Evolutionary conservation across 2,888 invertebrate species (phyloP).

Genomic region (Drosophila nr. perissopoda): DNA sequence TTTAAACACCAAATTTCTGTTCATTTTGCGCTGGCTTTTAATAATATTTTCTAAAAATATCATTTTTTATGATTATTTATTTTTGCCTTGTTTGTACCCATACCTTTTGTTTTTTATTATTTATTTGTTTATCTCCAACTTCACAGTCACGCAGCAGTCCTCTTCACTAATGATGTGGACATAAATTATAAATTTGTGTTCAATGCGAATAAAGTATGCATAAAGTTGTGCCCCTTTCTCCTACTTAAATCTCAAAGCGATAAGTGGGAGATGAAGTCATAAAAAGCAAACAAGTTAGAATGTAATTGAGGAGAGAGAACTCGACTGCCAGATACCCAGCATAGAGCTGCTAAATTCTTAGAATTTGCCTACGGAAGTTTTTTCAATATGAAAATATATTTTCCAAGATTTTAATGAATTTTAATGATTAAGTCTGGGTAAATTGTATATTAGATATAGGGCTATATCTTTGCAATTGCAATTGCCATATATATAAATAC

Average conservation of each 20-base stretch:
- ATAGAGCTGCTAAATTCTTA: neutral
- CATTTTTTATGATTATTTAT: neutral
- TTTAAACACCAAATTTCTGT: neutral
- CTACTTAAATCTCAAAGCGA: neutral
- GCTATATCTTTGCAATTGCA: neutral
- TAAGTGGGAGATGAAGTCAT: neutral
- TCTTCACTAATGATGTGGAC: neutral
- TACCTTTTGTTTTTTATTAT: neutral
- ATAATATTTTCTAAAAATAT: neutral
- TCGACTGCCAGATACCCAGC: neutral
- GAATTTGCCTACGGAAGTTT: neutral
- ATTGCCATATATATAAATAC: too few species aligned
- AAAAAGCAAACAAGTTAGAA: neutral
- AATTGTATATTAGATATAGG: neutral
- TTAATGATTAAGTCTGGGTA: neutral
- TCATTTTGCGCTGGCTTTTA: neutral
- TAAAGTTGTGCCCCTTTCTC: neutral
- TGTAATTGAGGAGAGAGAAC: neutral
- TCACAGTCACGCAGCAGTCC: neutral
- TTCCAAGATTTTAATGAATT: neutral
- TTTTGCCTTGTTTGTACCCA: neutral
- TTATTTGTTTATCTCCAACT: neutral
- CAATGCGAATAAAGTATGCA: neutral
- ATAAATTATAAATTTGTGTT: neutral
- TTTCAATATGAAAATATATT: neutral